Evolutionary conservation across 2,888 invertebrate genomes (phyloP).

Genomic region (Drosophila mulleri): DNA sequence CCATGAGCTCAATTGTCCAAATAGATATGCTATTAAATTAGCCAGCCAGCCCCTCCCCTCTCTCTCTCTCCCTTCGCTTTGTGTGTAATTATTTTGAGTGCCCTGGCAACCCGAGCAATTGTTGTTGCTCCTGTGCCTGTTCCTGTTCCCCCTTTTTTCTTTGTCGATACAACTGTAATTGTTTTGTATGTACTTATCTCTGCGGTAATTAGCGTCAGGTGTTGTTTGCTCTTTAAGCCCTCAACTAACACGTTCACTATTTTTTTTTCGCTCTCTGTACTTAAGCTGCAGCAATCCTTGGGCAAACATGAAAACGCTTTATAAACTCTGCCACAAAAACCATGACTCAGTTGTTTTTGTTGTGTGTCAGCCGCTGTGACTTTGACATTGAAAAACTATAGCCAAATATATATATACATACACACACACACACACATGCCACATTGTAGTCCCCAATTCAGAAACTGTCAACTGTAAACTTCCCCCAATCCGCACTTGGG

Average conservation of each 20-base stretch:
- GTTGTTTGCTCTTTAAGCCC: slow-evolving; percentile 34
- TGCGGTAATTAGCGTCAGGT: slow-evolving; percentile 69
- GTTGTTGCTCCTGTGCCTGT: slow-evolving; percentile 1
- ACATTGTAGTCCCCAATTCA: slow-evolving; percentile 4
- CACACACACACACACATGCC: slow-evolving; percentile 2
- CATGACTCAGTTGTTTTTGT: slow-evolving; percentile 57
- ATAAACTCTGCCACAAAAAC: slow-evolving; percentile 34
- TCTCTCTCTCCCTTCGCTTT: slow-evolving; percentile 11
- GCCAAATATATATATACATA: slow-evolving; percentile 7
- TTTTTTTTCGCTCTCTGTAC: neutral
- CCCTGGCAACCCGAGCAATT: slow-evolving; percentile 56
- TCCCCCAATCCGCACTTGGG: slow-evolving; percentile 29
- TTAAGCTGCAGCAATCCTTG: slow-evolving; percentile 22
- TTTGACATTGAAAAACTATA: slow-evolving; percentile 76
- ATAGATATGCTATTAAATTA: slow-evolving; percentile 65
- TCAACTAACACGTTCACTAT: slow-evolving; percentile 5
- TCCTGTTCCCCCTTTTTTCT: slow-evolving; percentile 8
- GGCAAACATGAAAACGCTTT: slow-evolving; percentile 43
- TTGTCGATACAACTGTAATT: slow-evolving; percentile 66
- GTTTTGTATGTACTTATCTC: slow-evolving; percentile 53
- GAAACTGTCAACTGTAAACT: slow-evolving; percentile 10
- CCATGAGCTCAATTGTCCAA: slow-evolving; percentile 61
- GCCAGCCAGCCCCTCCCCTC: slow-evolving; percentile 2
- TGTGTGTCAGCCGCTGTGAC: slow-evolving; percentile 48
- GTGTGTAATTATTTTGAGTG: slow-evolving; percentile 70